Evolutionary conservation across 2,888 invertebrate species (phyloP).

Genomic region (Phaonia tiefii): DNA sequence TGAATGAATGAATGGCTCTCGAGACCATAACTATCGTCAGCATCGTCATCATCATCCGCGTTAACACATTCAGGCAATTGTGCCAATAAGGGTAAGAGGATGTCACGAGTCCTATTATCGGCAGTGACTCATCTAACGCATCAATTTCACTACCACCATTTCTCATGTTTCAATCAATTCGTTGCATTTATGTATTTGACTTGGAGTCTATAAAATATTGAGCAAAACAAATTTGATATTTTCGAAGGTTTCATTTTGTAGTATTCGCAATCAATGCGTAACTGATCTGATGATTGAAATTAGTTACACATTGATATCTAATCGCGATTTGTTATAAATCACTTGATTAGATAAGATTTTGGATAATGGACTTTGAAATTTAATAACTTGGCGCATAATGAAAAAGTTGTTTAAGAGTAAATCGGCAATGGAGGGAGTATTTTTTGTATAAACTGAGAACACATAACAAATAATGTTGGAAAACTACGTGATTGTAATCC

Average conservation of each 20-base stretch:
- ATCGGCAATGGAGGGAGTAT: background rate
- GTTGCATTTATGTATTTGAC: background rate
- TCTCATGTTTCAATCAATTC: background rate
- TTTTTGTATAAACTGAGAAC: background rate
- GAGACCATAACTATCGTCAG: background rate
- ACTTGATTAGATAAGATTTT: background rate
- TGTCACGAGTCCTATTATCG: constrained; percentile 1
- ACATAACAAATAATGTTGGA: too few relatives aligned
- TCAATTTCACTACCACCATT: background rate
- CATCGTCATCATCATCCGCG: constrained; percentile 7
- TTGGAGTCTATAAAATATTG: background rate
- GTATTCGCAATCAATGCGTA: constrained; percentile 4
- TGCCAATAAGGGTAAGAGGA: background rate
- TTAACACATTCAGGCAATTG: constrained; percentile 15
- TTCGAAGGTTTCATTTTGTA: background rate
- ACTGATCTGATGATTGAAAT: constrained; percentile 8
- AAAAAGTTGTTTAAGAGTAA: background rate
- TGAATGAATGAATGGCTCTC: background rate
- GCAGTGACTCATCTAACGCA: constrained; percentile 21
- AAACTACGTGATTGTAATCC: too few relatives aligned
- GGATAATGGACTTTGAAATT: constrained; percentile 30
- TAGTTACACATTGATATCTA: background rate
- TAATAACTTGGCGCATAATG: background rate
- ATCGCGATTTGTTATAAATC: constrained; percentile 1
- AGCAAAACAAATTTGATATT: constrained; percentile 17